phyloP scores from a whole-genome alignment of 2,888 invertebrate genomes.

The Lypha dubia region DNA sequence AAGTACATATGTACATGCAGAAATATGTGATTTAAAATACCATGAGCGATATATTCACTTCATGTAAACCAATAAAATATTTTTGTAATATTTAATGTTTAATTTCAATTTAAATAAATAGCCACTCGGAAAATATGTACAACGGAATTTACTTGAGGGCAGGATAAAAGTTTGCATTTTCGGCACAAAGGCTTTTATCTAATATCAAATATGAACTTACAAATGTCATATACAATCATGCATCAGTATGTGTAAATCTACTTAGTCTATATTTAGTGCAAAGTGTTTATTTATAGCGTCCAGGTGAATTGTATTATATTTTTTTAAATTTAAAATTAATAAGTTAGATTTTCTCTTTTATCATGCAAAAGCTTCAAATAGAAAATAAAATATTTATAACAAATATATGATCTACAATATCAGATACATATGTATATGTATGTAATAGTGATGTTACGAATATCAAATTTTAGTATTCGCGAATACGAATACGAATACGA shows the following conservation, averaged over 20 bases:
- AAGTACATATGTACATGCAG: not conserved
- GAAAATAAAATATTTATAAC: too few relatives aligned
- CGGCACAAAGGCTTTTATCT: not conserved
- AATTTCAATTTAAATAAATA: slow-evolving; percentile 20
- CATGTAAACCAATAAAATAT: not conserved
- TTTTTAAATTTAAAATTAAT: too few relatives aligned
- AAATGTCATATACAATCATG: not conserved
- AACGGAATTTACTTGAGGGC: not conserved
- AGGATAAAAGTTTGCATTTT: not conserved
- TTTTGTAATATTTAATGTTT: not conserved
- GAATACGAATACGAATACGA: too few relatives aligned
- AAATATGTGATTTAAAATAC: not conserved
- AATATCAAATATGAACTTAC: not conserved
- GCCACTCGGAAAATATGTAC: not conserved
- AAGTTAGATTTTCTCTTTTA: too few relatives aligned
- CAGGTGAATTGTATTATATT: too few relatives aligned
- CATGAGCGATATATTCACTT: not conserved
- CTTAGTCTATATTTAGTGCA: too few relatives aligned
- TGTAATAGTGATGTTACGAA: too few relatives aligned
- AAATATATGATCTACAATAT: too few relatives aligned
- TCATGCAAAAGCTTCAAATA: too few relatives aligned
- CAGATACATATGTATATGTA: not conserved
- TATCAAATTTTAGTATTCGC: too few relatives aligned
- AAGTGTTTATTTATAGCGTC: too few relatives aligned
- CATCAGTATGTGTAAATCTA: not conserved